phyloP scores from a whole-genome alignment of 1,140 invertebrate genomes.

The Stenopsyche tienmushanensis region DNA sequence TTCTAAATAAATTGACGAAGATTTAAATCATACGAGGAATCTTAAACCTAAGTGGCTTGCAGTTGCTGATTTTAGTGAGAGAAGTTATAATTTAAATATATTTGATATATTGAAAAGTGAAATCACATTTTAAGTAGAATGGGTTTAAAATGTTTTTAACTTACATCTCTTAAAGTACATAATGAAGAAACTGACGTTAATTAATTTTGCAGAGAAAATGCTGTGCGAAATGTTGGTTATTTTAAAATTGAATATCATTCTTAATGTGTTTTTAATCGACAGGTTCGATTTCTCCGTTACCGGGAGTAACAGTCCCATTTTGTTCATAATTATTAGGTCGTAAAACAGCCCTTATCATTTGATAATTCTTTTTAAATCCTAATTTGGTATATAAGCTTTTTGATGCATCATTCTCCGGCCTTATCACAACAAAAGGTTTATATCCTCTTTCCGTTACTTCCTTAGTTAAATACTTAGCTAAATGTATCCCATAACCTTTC shows the following conservation, averaged over 20 bases:
- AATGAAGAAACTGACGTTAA: background rate
- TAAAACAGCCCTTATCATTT: slow-evolving; percentile 74
- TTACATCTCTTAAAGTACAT: slow-evolving; percentile 12
- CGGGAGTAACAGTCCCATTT: slow-evolving; percentile 31
- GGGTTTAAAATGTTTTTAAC: slow-evolving; percentile 16
- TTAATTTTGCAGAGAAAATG: slow-evolving; percentile 31
- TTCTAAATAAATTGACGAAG: slow-evolving; percentile 25
- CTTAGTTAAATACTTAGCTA: slow-evolving; percentile 66
- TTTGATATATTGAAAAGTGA: slow-evolving; percentile 18
- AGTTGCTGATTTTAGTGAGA: slow-evolving; percentile 39
- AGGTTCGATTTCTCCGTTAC: slow-evolving; percentile 30
- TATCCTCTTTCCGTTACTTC: slow-evolving; percentile 73
- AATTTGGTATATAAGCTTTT: slow-evolving; percentile 76
- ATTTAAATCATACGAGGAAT: slow-evolving; percentile 7
- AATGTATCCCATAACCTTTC: slow-evolving; percentile 73
- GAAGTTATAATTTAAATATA: slow-evolving; percentile 13
- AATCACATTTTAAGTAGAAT: slow-evolving; percentile 12
- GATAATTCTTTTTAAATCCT: slow-evolving; percentile 74
- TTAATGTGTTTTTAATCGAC: slow-evolving; percentile 24
- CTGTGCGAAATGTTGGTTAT: slow-evolving; percentile 37
- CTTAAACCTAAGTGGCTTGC: slow-evolving; percentile 32
- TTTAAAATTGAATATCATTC: slow-evolving; percentile 8
- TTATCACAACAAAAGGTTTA: slow-evolving; percentile 80
- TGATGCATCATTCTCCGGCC: slow-evolving; percentile 81
- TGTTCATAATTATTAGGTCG: slow-evolving; percentile 55